Conservation (phyloP, 1,140 invertebrate species). For the Drosophila mojavensis region DNA sequence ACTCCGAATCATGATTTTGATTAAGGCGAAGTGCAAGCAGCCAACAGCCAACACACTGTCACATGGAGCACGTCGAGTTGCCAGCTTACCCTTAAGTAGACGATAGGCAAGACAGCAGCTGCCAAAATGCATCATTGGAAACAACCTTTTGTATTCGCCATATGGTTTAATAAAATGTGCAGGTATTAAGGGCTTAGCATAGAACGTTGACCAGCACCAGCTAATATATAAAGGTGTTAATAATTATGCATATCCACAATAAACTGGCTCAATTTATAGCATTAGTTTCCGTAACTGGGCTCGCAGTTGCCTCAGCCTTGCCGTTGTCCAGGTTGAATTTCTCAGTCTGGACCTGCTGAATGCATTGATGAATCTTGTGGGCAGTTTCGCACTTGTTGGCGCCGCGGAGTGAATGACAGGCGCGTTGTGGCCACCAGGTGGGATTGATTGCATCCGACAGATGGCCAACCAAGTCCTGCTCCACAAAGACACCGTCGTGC, state of each 20-base stretch:
- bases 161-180: neutral
- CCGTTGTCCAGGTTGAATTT: neutral
- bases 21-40: constrained; percentile 22
- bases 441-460: neutral
- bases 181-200: no score
- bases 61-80: neutral
- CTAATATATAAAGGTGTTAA: neutral
- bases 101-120: neutral
- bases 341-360: neutral
- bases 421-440: neutral
- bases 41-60: constrained; percentile 5
- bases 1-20: constrained; percentile 5
- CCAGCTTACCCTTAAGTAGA: constrained; percentile 6
- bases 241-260: neutral
- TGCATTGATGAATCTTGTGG: constrained; percentile 4
- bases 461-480: neutral
- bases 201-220: no score
- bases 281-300: neutral
- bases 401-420: neutral
- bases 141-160: neutral
- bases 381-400: constrained; percentile 6
- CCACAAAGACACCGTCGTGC: constrained; percentile 5
- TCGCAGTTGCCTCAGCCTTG: neutral
- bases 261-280: neutral
- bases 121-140: neutral